These are phyloP conservation scores for Salticus scenicus DNA, from an alignment of 2,888 invertebrate species.

Conservation along the genomic window DNA sequence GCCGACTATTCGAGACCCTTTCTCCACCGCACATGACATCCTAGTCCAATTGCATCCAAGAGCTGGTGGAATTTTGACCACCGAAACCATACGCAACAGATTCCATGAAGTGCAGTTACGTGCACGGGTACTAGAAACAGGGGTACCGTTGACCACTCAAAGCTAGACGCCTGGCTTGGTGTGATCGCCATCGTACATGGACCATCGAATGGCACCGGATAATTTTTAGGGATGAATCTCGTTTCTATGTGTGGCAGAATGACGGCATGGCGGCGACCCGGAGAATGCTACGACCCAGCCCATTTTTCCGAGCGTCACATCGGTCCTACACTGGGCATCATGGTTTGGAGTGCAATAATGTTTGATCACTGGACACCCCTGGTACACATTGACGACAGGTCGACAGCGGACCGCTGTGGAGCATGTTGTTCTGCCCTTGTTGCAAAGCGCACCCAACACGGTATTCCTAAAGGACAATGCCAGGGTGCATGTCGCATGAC, in stretches of 20 bases:
- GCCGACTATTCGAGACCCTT: constrained; percentile 7
- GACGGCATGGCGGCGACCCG: not conserved
- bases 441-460: too few relatives aligned
- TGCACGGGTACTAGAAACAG: constrained; percentile 16
- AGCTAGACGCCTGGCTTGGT: constrained; percentile 16
- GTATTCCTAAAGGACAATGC: too few relatives aligned
- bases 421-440: too few relatives aligned
- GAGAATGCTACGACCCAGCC: too few relatives aligned
- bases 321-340: not conserved
- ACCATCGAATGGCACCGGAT: not conserved
- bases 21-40: constrained; percentile 14
- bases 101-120: constrained; percentile 20
- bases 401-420: not conserved
- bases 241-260: not conserved
- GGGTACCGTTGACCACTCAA: not conserved
- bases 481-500: too few relatives aligned
- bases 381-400: not conserved
- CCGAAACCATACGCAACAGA: not conserved
- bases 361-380: not conserved
- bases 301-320: too few relatives aligned
- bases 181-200: not conserved
- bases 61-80: constrained; percentile 4
- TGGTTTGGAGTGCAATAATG: not conserved
- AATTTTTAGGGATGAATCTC: not conserved
- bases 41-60: not conserved